phyloP scores from a whole-genome alignment of 2,888 invertebrate genomes.

The Paralinhomoeus sp. region DNA sequence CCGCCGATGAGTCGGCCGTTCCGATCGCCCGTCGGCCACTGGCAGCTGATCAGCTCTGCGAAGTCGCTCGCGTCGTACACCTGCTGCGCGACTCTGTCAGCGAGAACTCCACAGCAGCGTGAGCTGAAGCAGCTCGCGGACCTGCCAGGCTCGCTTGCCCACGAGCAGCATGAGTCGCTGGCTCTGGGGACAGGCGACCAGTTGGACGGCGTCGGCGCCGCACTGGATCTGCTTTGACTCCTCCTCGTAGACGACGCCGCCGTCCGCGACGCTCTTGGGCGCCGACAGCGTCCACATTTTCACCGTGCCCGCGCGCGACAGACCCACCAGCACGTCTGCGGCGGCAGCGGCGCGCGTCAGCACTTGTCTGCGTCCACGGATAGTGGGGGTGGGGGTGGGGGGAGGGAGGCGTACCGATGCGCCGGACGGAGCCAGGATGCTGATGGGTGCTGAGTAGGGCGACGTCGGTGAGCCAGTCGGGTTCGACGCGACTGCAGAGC shows the following conservation, averaged over 20 bases:
- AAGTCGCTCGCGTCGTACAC: slow-evolving; percentile 70
- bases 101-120: neutral
- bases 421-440: slow-evolving; percentile 42
- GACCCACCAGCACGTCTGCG: slow-evolving; percentile 18
- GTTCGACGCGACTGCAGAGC: slow-evolving; percentile 78
- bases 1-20: slow-evolving; percentile 90
- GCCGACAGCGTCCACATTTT: slow-evolving; percentile 23
- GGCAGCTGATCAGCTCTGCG: slow-evolving; percentile 71
- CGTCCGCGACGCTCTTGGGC: slow-evolving; percentile 10
- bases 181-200: slow-evolving; percentile 81
- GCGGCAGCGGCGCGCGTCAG: no score
- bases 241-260: slow-evolving; percentile 48
- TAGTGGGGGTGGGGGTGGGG: no score
- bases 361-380: no score
- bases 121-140: slow-evolving; percentile 22
- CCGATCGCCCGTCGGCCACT: slow-evolving; percentile 46
- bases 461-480: slow-evolving; percentile 92
- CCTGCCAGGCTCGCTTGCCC: slow-evolving; percentile 89
- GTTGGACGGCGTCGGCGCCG: slow-evolving; percentile 56
- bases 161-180: slow-evolving; percentile 88
- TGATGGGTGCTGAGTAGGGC: slow-evolving; percentile 55
- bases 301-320: slow-evolving; percentile 21
- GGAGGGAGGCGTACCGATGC: no score
- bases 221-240: slow-evolving; percentile 91
- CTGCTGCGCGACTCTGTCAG: no score